phyloP scores from a whole-genome alignment of 2,113 vertebrate species.

The mouse (Mus musculus) region GRCm39 chr6:15036001-15036500 shows the following conservation, averaged over 20 bases:
- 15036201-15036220: neutral
- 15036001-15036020: too few relatives aligned
- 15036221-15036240: neutral
- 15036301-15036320: neutral
- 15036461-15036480: constrained; percentile 80
- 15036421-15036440: constrained; percentile 68
- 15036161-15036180: neutral
- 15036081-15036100: neutral
- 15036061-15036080: neutral
- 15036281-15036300: neutral
- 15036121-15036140: neutral
- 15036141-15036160: neutral
- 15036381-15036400: constrained; percentile 81
- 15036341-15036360: neutral
- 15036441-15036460: constrained; percentile 81
- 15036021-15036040: neutral
- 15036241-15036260: neutral
- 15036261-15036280: neutral
- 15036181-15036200: neutral
- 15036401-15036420: constrained; percentile 79
- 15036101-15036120: neutral
- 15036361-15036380: constrained; percentile 75
- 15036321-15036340: neutral
- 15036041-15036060: neutral
- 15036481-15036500: constrained; percentile 74